Base-by-base conservation (phyloP, 2,113 vertebrate species). In the Collichthys lucidus region DNA sequence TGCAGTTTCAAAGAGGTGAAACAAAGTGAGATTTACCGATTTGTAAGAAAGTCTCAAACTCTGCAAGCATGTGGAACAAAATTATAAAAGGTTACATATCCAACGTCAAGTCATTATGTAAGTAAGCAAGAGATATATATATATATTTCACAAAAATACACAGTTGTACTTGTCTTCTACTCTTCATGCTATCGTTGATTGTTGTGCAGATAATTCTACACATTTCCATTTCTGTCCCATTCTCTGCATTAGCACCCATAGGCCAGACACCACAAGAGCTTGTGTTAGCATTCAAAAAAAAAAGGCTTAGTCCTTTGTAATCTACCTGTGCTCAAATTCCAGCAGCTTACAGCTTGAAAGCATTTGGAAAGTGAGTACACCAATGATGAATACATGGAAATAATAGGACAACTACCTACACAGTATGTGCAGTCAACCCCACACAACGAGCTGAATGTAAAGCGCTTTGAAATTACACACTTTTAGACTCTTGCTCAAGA, bases 321-420 rank as follows among this genome's bases (percentile, higher is more conserved):
- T 88, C 86, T 80, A 90, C 88, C 89, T 89, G 80, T 82, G 81
- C 83, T 84, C 80, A 85, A 87, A 90, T 86, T 92, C 88, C 83
- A 86, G 80, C 71, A 81, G 81, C 52, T 78, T 74, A 64, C 74
- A 55, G 80, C 78, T 75, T 67, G 49, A 86, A 83, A 60, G 79
- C 31, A 19, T 87, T 76, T 86, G 86, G 82, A 82, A 84, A 88
- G 76, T 12, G 31, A 82, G 74, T 47, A 73, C 66, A 44, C 64
- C 73, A 71, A 31, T 35, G 57, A 76, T 74, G 75, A 84, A 85
- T 80, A 72, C 49, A 80, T 59, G 72, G 46, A 83, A 78, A 85
- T 83, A 88, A 83, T 24, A 71, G 70, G 74, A 64, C 70, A 79
- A 68, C 77, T 79, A 29, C 63, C 74, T 80, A 78, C 74, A 86